These are phyloP conservation scores for Arrhamphus sclerolepis DNA, from an alignment of 2,797 vertebrate species.

Conservation along the genomic window DNA sequence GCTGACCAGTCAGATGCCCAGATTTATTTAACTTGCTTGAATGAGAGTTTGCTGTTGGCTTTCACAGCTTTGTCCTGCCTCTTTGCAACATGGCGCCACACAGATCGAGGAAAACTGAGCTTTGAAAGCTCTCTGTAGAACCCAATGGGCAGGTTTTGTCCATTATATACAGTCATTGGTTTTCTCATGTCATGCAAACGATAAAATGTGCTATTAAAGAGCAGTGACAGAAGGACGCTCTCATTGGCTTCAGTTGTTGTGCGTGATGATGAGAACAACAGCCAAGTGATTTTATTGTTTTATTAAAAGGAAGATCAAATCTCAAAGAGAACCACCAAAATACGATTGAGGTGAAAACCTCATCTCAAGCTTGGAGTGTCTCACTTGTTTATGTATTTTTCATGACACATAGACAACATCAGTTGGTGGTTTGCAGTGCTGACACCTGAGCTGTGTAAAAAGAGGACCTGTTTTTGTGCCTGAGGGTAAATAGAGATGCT, in stretches of 20 bases:
- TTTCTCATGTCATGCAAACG: slow-evolving; percentile 21
- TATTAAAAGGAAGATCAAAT: slow-evolving; percentile 1
- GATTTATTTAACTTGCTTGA: too few species aligned
- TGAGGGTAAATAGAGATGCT: slow-evolving; percentile 63
- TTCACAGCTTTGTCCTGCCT: too few species aligned
- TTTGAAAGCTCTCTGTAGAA: too few species aligned
- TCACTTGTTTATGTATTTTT: slow-evolving; percentile 36
- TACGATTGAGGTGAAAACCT: not conserved
- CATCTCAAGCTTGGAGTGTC: slow-evolving; percentile 17
- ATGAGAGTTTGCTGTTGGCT: too few species aligned
- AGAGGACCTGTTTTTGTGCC: slow-evolving; percentile 56
- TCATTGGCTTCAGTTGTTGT: not conserved
- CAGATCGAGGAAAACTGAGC: too few species aligned
- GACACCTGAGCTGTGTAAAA: slow-evolving; percentile 55
- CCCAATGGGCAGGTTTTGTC: too few species aligned
- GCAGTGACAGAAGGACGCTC: slow-evolving; percentile 27
- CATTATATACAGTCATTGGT: too few species aligned
- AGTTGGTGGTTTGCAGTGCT: slow-evolving; percentile 44
- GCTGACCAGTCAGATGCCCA: too few species aligned
- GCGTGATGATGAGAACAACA: slow-evolving; percentile 22
- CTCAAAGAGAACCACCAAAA: too few species aligned
- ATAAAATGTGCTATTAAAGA: slow-evolving; percentile 29
- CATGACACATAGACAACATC: slow-evolving; percentile 32
- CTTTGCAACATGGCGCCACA: too few species aligned
- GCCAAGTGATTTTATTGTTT: slow-evolving; percentile 15